Base-by-base conservation (phyloP, 2,113 vertebrate genomes). In the Clarias macrocephalus region DNA sequence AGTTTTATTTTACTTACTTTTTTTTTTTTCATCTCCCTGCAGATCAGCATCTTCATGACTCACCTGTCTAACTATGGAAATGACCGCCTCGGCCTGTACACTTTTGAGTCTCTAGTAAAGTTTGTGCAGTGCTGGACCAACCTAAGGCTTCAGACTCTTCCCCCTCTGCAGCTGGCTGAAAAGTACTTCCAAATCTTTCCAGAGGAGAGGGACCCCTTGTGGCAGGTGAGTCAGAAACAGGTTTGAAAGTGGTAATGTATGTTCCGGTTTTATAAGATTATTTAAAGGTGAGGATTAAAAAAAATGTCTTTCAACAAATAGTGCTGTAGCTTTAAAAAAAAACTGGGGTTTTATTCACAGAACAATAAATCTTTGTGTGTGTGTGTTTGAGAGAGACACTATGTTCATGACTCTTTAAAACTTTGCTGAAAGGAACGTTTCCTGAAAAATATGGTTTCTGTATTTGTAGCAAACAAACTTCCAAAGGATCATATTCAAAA, bases 31-130 rank as follows among this genome's bases (percentile, higher is more conserved):
- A 23, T 63, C 62, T 59, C 88, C 81, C 68, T 59, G 30, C 94
- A 99, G 98, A 99, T 99, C 94, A 99, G 98, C 91, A 97, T 99
- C 93, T 99, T 99, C 92, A 99, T 99, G 98, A 99, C 98, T 0
- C 98, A 99, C 90, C 92, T 99, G 88, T 99, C 98, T 1, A 99
- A 99, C 94, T 99, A 99, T 0, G 98, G 98, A 63, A 99, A 99
- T 8, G 98, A 99, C 87, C 97, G 98, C 0, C 95, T 99, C 88
- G 98, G 98, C 70, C 95, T 99, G 9, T 99, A 99, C 92, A 99
- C 98, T 66, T 99, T 99, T 83, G 98, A 99, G 95, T 98, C 97
- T 88, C 90, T 99, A 87, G 97, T 99, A 85, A 98, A 97, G 92
- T 99, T 99, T 79, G 97, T 99, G 87, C 97, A 99, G 93, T 99